phyloP scores from a whole-genome alignment of 2,888 invertebrate genomes.

The Pinctada fucata region DNA sequence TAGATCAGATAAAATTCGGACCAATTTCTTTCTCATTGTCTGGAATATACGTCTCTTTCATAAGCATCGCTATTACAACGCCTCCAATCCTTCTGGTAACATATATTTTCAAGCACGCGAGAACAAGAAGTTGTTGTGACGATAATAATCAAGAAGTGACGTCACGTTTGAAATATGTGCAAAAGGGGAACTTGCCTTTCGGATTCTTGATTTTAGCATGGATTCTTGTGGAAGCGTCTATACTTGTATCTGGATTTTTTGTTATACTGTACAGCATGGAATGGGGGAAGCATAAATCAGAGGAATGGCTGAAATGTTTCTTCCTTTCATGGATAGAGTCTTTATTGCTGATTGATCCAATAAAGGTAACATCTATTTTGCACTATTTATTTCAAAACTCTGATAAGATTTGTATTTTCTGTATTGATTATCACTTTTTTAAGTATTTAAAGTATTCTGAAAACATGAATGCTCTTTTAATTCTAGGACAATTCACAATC shows the following conservation, averaged over 20 bases:
- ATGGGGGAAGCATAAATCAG: slow-evolving; percentile 77
- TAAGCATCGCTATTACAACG: slow-evolving; percentile 27
- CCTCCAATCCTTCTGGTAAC: slow-evolving; percentile 25
- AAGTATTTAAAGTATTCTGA: too few relatives aligned
- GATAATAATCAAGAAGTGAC: too few relatives aligned
- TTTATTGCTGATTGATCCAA: slow-evolving; percentile 74
- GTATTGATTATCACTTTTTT: too few relatives aligned
- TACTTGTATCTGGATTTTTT: slow-evolving; percentile 35
- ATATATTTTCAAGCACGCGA: slow-evolving; percentile 28
- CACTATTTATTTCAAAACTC: background rate
- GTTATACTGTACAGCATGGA: slow-evolving; percentile 76
- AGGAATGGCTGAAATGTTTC: slow-evolving; percentile 77
- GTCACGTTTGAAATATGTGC: background rate
- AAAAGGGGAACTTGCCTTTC: slow-evolving; percentile 17
- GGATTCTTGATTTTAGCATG: slow-evolving; percentile 26
- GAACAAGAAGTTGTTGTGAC: background rate
- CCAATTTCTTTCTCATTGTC: slow-evolving; percentile 29
- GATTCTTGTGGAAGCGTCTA: slow-evolving; percentile 18
- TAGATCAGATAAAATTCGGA: slow-evolving; percentile 22
- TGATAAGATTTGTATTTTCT: too few relatives aligned
- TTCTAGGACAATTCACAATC: too few relatives aligned
- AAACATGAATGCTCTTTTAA: too few relatives aligned
- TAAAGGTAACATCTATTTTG: slow-evolving; percentile 66
- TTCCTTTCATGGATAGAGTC: slow-evolving; percentile 74
- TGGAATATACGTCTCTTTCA: slow-evolving; percentile 33